These are phyloP conservation scores for Uria lomvia DNA, from an alignment of 2,113 vertebrate genomes.

Conservation along the genomic window DNA sequence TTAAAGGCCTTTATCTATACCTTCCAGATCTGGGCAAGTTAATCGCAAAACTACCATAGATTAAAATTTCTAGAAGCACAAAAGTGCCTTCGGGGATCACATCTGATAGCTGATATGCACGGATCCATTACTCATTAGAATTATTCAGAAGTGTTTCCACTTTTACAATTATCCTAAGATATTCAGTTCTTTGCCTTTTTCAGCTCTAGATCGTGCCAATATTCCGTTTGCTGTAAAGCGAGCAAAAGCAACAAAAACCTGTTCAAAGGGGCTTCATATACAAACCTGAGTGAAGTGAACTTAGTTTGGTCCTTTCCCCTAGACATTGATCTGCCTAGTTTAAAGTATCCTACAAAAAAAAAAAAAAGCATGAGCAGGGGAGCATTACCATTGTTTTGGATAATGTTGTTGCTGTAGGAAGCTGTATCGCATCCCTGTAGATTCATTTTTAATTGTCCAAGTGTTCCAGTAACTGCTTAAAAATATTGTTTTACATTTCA, in stretches of 20 bases:
- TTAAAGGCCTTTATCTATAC: not conserved
- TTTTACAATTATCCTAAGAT: not conserved
- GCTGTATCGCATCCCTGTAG: not conserved
- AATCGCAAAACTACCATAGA: not conserved
- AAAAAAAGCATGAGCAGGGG: not conserved
- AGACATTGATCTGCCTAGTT: not conserved
- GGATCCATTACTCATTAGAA: not conserved
- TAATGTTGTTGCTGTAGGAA: not conserved
- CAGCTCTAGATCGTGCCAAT: not conserved
- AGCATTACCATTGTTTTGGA: not conserved
- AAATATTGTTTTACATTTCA: constrained; percentile 41
- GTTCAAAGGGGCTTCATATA: not conserved
- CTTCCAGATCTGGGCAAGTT: not conserved
- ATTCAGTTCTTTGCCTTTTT: not conserved
- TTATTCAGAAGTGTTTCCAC: not conserved
- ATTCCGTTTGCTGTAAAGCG: not conserved
- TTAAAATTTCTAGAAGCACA: not conserved
- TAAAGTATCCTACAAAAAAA: not conserved
- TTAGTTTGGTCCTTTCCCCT: not conserved
- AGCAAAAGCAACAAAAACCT: not conserved
- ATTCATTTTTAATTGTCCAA: not conserved
- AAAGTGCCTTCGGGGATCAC: not conserved
- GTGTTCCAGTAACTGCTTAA: not conserved
- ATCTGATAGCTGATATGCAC: not conserved
- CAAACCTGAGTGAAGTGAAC: not conserved